These are phyloP conservation scores for Apis laboriosa DNA, from an alignment of 1,140 invertebrate species.

Conservation along the genomic window DNA sequence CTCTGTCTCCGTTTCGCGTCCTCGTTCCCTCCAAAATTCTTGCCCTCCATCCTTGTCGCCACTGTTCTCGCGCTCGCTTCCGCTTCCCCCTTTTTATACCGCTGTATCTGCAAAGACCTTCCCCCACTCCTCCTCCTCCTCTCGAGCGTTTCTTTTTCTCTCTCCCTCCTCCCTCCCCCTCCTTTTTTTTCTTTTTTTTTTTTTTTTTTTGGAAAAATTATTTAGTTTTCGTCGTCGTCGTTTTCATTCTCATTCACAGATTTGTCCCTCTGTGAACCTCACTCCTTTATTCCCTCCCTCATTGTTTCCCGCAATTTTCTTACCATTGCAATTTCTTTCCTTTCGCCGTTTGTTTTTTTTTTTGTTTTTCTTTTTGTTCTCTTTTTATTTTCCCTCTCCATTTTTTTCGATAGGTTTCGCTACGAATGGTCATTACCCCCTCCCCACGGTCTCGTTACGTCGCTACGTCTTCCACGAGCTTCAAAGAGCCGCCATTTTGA, in stretches of 20 bases:
- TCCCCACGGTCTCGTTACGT: neutral
- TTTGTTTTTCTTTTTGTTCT: neutral
- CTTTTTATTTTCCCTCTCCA: neutral
- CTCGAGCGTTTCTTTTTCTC: neutral
- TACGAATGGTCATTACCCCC: neutral
- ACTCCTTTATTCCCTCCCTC: no score
- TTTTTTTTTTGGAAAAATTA: slow-evolving; percentile 44
- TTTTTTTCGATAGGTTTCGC: no score
- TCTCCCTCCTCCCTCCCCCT: no score
- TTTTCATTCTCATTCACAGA: neutral
- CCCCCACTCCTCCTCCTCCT: neutral
- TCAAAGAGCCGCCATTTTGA: slow-evolving; percentile 70
- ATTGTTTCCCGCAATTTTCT: neutral
- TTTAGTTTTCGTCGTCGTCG: slow-evolving; percentile 21
- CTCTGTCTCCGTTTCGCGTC: slow-evolving; percentile 22
- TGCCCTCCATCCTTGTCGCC: neutral
- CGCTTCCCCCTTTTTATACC: slow-evolving; percentile 15
- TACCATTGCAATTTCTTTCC: no score
- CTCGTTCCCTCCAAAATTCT: slow-evolving; percentile 36
- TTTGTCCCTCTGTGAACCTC: neutral
- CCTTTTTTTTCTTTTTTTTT: no score
- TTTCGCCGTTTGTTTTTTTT: neutral
- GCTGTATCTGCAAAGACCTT: slow-evolving; percentile 26
- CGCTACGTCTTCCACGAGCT: slow-evolving; percentile 58
- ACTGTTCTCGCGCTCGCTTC: slow-evolving; percentile 24